Evolutionary conservation across 2,888 invertebrate species (phyloP).

Genomic region (Tolmerus cingulatus): DNA sequence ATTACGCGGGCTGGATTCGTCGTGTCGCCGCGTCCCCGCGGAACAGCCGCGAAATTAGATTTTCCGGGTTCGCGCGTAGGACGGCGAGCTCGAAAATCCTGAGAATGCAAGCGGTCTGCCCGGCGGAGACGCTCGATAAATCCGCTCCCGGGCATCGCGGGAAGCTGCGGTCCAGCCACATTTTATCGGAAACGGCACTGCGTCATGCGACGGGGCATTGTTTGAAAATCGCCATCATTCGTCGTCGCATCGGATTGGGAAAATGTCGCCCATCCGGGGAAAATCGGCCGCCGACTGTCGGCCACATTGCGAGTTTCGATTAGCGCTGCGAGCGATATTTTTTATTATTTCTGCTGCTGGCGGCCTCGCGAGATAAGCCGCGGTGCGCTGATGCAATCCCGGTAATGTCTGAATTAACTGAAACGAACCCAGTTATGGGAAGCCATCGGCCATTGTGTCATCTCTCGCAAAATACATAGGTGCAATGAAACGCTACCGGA

Average conservation of each 20-base stretch:
- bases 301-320: background rate
- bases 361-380: background rate
- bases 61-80: background rate
- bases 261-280: background rate
- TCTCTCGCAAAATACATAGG: background rate
- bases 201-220: background rate
- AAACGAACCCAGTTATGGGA: background rate
- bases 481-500: background rate
- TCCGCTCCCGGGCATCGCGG: background rate
- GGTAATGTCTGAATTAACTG: background rate
- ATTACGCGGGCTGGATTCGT: background rate
- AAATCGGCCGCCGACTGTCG: background rate
- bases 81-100: background rate
- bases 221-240: background rate
- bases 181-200: background rate
- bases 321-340: background rate
- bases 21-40: background rate
- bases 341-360: background rate
- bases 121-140: background rate
- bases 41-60: background rate
- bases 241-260: background rate
- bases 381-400: background rate
- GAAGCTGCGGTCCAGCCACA: background rate
- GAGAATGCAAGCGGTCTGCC: background rate
- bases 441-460: conserved; percentile 7